phyloP scores from a whole-genome alignment of 2,888 invertebrate genomes.

The Hedychridium roseum region DNA sequence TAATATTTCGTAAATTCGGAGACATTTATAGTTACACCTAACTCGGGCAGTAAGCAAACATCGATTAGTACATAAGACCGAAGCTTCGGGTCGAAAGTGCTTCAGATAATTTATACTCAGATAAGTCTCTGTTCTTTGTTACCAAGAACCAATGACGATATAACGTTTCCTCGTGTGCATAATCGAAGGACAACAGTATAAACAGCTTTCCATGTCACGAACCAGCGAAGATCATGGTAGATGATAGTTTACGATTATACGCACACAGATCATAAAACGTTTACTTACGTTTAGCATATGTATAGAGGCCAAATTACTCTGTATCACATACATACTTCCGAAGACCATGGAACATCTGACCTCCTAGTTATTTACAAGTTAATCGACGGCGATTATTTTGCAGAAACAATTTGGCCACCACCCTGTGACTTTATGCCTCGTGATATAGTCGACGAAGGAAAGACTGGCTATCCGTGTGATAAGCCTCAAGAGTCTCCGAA shows the following conservation, averaged over 20 bases:
- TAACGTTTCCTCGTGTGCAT: not conserved
- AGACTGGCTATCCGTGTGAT: too few relatives aligned
- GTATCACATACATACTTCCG: constrained; percentile 7
- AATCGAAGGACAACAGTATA: not conserved
- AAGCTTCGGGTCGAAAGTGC: too few relatives aligned
- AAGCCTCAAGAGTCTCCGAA: too few relatives aligned
- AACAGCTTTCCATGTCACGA: not conserved
- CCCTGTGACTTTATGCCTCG: constrained; percentile 39
- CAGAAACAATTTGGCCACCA: constrained; percentile 49
- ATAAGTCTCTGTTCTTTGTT: too few relatives aligned
- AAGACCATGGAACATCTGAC: not conserved
- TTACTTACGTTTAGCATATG: not conserved
- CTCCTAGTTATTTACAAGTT: constrained; percentile 6
- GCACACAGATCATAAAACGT: constrained; percentile 4
- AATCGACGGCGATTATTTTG: constrained; percentile 20
- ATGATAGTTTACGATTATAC: constrained; percentile 6
- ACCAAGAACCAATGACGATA: not conserved
- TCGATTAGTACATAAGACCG: too few relatives aligned
- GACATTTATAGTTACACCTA: too few relatives aligned
- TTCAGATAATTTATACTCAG: too few relatives aligned
- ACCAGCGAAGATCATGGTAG: constrained; percentile 4
- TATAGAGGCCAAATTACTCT: constrained; percentile 12
- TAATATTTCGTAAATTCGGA: too few relatives aligned
- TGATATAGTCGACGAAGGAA: too few relatives aligned
- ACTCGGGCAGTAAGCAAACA: too few relatives aligned